A percentile compares a stretch with the other conserved stretches of the same genome.
These are phyloP conservation scores for Cistogaster globosa DNA, from an alignment of 2,888 invertebrate genomes.

Conservation along the genomic window DNA sequence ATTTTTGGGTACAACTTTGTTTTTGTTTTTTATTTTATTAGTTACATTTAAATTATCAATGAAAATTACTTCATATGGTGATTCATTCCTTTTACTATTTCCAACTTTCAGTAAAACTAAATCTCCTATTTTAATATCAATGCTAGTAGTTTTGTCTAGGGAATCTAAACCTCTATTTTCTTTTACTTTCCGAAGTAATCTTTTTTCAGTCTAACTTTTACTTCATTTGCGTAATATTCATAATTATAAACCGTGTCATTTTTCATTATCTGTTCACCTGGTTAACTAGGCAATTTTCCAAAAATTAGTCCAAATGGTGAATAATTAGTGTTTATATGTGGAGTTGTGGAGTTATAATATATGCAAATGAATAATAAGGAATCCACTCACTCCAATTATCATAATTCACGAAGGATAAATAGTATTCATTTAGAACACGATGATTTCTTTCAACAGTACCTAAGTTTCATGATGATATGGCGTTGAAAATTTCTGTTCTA, in stretches of 20 bases:
- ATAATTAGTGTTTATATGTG: too few relatives aligned
- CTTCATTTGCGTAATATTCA: not conserved
- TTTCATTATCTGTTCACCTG: too few relatives aligned
- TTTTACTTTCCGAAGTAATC: not conserved
- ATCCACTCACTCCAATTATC: too few relatives aligned
- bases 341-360: too few relatives aligned
- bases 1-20: constrained; percentile 3
- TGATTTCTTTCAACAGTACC: too few relatives aligned
- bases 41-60: constrained; percentile 13
- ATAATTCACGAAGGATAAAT: too few relatives aligned
- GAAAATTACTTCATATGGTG: constrained; percentile 11
- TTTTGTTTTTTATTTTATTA: not conserved
- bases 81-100: constrained; percentile 8
- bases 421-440: too few relatives aligned
- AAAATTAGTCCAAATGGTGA: too few relatives aligned
- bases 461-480: constrained; percentile 3
- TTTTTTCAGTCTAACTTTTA: not conserved
- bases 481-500: not conserved
- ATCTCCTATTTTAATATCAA: constrained; percentile 10
- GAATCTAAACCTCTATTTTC: not conserved
- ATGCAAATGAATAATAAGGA: too few relatives aligned
- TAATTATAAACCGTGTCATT: too few relatives aligned
- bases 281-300: too few relatives aligned
- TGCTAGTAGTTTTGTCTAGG: not conserved
- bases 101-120: constrained; percentile 7